These are phyloP conservation scores for Pyrocephalus nanus DNA, from an alignment of 2,797 vertebrate species.

Conservation along the genomic window DNA sequence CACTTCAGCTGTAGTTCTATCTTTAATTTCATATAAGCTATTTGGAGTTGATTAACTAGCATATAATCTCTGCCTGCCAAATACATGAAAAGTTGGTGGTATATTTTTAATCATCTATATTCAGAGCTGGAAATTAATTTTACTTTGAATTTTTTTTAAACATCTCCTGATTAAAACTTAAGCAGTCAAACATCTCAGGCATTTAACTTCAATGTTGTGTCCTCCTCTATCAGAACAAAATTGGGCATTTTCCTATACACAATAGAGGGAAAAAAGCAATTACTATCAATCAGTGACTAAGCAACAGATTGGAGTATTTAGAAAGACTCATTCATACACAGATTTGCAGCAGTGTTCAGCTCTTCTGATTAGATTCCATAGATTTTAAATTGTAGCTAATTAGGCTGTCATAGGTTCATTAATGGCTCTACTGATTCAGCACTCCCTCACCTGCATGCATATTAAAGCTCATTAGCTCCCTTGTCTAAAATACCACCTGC, in stretches of 20 bases:
- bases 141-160: conserved; percentile 72
- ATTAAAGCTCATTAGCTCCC: conserved; percentile 99
- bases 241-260: conserved; percentile 81
- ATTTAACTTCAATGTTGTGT: conserved; percentile 83
- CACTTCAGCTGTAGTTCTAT: conserved; percentile 43
- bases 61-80: conserved; percentile 60
- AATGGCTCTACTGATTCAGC: conserved; percentile 96
- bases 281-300: conserved; percentile 95
- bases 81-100: conserved; percentile 67
- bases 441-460: conserved; percentile 98
- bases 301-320: conserved; percentile 95
- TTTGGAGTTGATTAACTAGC: conserved; percentile 70
- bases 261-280: conserved; percentile 86
- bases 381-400: conserved; percentile 99
- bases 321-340: conserved; percentile 94
- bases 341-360: conserved; percentile 91
- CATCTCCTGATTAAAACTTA: conserved; percentile 80
- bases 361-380: conserved; percentile 96
- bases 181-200: conserved; percentile 79
- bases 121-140: conserved; percentile 78
- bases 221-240: conserved; percentile 78
- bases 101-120: conserved; percentile 80
- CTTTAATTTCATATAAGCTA: conserved; percentile 66
- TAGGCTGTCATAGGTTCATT: conserved; percentile 99
- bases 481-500: conserved; percentile 98